Conservation (phyloP, 1,140 invertebrate species). For the Lysiphlebus fabarum region DNA sequence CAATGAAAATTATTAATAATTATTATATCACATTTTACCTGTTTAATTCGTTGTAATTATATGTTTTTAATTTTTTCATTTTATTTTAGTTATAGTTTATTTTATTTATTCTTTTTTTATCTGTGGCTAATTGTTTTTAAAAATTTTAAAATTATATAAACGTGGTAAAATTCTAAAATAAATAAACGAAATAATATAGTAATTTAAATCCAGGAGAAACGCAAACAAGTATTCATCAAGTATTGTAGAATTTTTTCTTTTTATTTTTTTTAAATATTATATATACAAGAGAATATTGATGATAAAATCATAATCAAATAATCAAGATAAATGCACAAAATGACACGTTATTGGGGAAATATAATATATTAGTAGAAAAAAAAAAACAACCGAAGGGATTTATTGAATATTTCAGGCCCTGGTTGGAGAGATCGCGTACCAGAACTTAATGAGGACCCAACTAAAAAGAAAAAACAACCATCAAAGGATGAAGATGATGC, state of each 20-base stretch:
- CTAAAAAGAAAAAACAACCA: conserved; percentile 38
- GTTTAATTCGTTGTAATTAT: conserved; percentile 4
- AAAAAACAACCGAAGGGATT: conserved; percentile 35
- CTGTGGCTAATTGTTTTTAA: conserved; percentile 23
- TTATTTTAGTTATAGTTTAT: conserved; percentile 28
- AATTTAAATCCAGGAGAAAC: conserved; percentile 1
- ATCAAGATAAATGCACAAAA: no score
- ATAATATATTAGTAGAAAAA: background rate
- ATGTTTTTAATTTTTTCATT: conserved; percentile 26
- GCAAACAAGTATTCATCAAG: no score
- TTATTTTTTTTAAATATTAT: no score
- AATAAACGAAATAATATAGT: conserved; percentile 20
- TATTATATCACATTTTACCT: background rate
- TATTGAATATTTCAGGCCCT: conserved; percentile 54
- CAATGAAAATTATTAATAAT: no score
- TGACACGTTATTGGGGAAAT: no score
- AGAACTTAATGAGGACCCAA: conserved; percentile 51
- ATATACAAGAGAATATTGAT: no score
- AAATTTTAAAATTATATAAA: conserved; percentile 29
- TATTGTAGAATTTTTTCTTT: no score
- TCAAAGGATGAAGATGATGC: conserved; percentile 33
- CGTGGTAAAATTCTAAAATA: conserved; percentile 24
- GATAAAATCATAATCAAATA: background rate
- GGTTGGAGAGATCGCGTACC: conserved; percentile 54
- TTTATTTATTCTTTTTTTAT: conserved; percentile 23